Conservation (phyloP, 2,797 vertebrate genomes). For the Gymnocypris eckloni region DNA sequence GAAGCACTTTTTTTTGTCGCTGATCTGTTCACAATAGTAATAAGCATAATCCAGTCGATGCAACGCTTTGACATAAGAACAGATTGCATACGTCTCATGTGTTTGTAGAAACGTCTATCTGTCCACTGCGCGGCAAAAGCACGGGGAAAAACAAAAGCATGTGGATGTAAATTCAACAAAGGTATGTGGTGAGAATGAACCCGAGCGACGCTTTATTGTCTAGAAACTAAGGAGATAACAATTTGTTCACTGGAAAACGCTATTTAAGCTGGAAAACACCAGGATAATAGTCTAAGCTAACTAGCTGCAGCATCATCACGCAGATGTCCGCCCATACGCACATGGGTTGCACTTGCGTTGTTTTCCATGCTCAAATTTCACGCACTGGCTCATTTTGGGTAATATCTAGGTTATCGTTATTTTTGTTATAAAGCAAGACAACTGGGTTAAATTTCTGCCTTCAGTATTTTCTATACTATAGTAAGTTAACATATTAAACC, state of each 20-base stretch:
- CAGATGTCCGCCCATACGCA: conserved; percentile 3
- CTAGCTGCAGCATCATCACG: conserved; percentile 13
- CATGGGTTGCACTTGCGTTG: conserved; percentile 16
- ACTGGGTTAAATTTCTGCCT: background rate
- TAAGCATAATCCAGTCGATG: background rate
- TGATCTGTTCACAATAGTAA: conserved; percentile 19
- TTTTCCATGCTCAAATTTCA: conserved; percentile 34
- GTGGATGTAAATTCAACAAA: conserved; percentile 65
- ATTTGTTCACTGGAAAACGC: background rate
- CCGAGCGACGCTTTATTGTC: background rate
- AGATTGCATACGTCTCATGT: conserved; percentile 17
- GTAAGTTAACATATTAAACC: background rate
- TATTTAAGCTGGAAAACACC: background rate
- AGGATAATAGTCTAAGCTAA: conserved; percentile 5
- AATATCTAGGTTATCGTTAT: background rate
- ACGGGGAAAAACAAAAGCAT: conserved; percentile 79
- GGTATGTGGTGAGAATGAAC: conserved; percentile 48
- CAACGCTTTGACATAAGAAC: background rate
- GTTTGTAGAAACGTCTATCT: conserved; percentile 35
- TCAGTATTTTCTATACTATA: background rate
- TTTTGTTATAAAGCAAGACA: background rate
- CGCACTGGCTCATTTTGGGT: background rate
- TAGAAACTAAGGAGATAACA: background rate
- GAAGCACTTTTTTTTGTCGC: background rate
- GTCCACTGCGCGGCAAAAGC: conserved; percentile 79